These are phyloP conservation scores for Phaedon cochleariae DNA, from an alignment of 2,888 invertebrate species.

Conservation along the genomic window DNA sequence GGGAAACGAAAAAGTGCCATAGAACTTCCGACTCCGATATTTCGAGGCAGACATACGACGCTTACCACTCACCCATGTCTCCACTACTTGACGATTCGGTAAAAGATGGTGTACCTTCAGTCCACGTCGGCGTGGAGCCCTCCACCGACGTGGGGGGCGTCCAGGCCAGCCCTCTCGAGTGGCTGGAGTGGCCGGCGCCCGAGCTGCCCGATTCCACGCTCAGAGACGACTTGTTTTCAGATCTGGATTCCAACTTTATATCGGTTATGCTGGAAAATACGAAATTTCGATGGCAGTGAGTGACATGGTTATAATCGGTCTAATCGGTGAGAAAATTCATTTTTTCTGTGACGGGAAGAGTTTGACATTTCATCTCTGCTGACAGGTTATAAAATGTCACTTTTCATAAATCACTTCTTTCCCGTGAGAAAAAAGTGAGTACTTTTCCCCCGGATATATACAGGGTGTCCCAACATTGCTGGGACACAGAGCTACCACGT, in stretches of 20 bases:
- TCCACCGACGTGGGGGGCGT: constrained; percentile 87
- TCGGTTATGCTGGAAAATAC: constrained; percentile 70
- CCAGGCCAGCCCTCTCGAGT: constrained; percentile 72
- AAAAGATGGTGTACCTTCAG: constrained; percentile 97
- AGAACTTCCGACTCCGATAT: constrained; percentile 8
- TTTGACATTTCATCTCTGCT: too few relatives aligned
- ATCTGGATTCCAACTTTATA: constrained; percentile 73
- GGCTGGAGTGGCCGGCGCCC: constrained; percentile 61
- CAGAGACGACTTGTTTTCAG: constrained; percentile 68
- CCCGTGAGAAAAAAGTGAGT: too few relatives aligned
- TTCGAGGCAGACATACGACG: not conserved
- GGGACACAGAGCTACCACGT: too few relatives aligned
- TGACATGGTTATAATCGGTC: too few relatives aligned
- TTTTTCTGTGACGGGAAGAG: too few relatives aligned
- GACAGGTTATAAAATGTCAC: too few relatives aligned
- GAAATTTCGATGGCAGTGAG: too few relatives aligned
- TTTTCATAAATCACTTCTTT: too few relatives aligned
- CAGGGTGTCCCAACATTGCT: too few relatives aligned
- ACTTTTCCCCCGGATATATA: too few relatives aligned
- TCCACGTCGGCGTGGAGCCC: constrained; percentile 97
- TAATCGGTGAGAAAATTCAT: too few relatives aligned
- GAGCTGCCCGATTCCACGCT: constrained; percentile 71
- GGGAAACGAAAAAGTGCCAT: too few relatives aligned
- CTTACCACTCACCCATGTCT: constrained; percentile 76
- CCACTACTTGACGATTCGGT: constrained; percentile 96